These are phyloP conservation scores for Zaprionus lachaisei DNA, from an alignment of 1,140 invertebrate genomes.

Conservation along the genomic window DNA sequence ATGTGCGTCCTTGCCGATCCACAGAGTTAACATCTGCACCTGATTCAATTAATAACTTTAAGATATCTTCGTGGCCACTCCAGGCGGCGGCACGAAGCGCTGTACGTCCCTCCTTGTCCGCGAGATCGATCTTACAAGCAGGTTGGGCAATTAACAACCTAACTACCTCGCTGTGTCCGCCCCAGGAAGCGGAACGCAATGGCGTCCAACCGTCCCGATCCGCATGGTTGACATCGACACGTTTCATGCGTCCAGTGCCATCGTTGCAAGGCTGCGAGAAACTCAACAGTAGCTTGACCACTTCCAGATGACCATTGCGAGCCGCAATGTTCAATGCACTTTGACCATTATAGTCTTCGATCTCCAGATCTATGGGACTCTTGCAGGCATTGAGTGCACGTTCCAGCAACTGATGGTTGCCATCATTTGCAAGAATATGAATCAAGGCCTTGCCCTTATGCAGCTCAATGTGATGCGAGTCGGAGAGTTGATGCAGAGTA, in stretches of 20 bases:
- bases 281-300: conserved; percentile 87
- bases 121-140: conserved; percentile 90
- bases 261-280: conserved; percentile 78
- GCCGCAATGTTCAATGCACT: conserved; percentile 93
- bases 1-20: conserved; percentile 94
- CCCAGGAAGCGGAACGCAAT: conserved; percentile 94
- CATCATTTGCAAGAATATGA: conserved; percentile 91
- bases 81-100: conserved; percentile 93
- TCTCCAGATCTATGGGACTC: conserved; percentile 87
- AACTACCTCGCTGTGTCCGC: conserved; percentile 96
- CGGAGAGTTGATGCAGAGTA: conserved; percentile 77
- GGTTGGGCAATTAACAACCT: conserved; percentile 91
- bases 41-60: conserved; percentile 88
- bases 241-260: conserved; percentile 86
- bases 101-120: conserved; percentile 89
- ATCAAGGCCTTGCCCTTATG: conserved; percentile 88
- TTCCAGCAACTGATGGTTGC: conserved; percentile 88
- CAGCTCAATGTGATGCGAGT: conserved; percentile 86
- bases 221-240: conserved; percentile 92
- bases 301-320: conserved; percentile 90
- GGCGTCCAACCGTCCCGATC: conserved; percentile 96
- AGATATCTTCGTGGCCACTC: conserved; percentile 92
- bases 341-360: conserved; percentile 90
- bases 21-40: conserved; percentile 92
- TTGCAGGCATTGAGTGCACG: conserved; percentile 87